Conservation (phyloP, 1,140 invertebrate species). For the Mesaphorura yosii region DNA sequence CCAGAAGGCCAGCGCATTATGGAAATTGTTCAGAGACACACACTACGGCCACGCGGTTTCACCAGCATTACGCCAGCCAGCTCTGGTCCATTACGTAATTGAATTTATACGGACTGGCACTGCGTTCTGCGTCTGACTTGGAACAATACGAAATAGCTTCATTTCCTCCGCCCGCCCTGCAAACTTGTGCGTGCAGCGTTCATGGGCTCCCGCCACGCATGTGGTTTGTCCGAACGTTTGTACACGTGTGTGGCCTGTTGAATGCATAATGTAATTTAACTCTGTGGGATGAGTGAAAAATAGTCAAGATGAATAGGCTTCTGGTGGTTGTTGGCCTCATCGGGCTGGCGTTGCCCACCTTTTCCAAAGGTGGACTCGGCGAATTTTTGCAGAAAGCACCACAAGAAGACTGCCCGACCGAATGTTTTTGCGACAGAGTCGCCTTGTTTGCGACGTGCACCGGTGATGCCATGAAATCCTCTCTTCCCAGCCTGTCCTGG, state of each 20-base stretch:
- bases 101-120: neutral
- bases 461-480: conserved; percentile 14
- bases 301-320: conserved; percentile 10
- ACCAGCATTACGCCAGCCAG: neutral
- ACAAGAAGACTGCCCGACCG: conserved; percentile 28
- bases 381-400: neutral
- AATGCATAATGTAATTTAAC: too few relatives aligned
- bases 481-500: conserved; percentile 4
- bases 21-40: too few relatives aligned
- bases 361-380: neutral
- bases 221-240: too few relatives aligned
- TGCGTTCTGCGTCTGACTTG: too few relatives aligned
- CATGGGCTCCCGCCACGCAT: too few relatives aligned
- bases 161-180: neutral
- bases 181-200: too few relatives aligned
- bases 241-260: too few relatives aligned
- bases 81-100: neutral
- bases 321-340: neutral
- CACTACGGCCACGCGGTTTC: too few relatives aligned
- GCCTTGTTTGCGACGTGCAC: conserved; percentile 21
- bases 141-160: neutral
- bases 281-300: neutral
- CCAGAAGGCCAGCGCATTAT: too few relatives aligned
- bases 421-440: conserved; percentile 24
- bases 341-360: neutral